These are phyloP conservation scores for Mythimna loreyi DNA, from an alignment of 2,888 invertebrate species.

Conservation along the genomic window DNA sequence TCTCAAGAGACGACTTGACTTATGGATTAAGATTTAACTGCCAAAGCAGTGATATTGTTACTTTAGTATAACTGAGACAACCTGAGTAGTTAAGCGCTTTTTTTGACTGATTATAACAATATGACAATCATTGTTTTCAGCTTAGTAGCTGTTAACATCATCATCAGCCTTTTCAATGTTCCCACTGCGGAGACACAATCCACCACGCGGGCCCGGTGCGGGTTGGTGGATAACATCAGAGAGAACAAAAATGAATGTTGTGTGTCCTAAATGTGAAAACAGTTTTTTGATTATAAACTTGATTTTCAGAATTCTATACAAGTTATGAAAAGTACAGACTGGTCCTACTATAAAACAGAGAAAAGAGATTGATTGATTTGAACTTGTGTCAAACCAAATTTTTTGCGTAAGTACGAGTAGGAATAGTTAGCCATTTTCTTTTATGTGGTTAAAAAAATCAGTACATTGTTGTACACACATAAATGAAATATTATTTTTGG, in stretches of 20 bases:
- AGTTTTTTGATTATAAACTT: background rate
- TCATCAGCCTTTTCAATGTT: too few relatives aligned
- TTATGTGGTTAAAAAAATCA: too few relatives aligned
- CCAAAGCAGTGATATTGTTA: slow-evolving; percentile 12
- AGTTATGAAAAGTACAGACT: background rate
- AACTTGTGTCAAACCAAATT: too few relatives aligned
- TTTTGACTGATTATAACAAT: background rate
- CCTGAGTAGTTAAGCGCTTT: background rate
- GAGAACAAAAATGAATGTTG: background rate
- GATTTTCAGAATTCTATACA: background rate
- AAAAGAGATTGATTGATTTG: too few relatives aligned
- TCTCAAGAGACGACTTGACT: slow-evolving; percentile 45
- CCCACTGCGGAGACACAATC: too few relatives aligned
- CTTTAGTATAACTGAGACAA: background rate
- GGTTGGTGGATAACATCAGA: too few relatives aligned
- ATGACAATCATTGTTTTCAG: background rate
- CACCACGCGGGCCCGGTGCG: too few relatives aligned
- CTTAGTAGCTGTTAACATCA: too few relatives aligned
- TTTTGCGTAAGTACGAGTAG: background rate
- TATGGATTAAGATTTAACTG: slow-evolving; percentile 47
- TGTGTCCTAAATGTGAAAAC: background rate
- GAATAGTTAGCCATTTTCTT: too few relatives aligned
- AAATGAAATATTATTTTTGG: too few relatives aligned
- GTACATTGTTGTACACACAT: too few relatives aligned
- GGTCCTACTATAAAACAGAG: background rate